A percentile compares a stretch with the other conserved stretches of the same genome.
Conservation (phyloP, 1,140 invertebrate genomes). For the Drosophila pachea region DNA sequence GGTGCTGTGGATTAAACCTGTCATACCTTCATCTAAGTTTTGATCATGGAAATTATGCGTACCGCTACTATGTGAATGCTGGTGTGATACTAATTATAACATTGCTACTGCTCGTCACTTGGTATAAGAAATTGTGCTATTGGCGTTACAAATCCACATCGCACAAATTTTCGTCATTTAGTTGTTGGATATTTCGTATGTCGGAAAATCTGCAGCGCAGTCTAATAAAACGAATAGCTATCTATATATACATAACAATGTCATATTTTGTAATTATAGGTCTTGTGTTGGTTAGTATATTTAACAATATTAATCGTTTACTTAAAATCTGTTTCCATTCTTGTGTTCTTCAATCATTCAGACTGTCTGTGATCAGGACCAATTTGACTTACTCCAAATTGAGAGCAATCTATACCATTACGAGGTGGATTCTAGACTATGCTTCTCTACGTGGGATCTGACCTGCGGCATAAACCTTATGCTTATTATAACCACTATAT, state of each 20-base stretch:
- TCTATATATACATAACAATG: conserved; percentile 73
- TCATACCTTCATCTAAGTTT: no score
- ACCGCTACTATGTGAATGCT: no score
- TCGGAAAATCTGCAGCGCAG: conserved; percentile 37
- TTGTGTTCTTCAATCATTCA: not conserved
- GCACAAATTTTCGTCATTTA: conserved; percentile 78
- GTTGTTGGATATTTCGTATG: conserved; percentile 81
- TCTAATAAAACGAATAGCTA: conserved; percentile 28
- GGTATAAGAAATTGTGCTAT: conserved; percentile 78
- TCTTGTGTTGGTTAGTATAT: conserved; percentile 81
- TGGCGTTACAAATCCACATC: conserved; percentile 81
- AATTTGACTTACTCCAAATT: conserved; percentile 28
- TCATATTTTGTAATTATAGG: conserved; percentile 82
- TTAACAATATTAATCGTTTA: not conserved
- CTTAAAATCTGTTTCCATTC: not conserved
- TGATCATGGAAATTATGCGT: no score
- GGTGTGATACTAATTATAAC: no score
- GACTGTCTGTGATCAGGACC: conserved; percentile 23
- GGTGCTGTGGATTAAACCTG: conserved; percentile 33
- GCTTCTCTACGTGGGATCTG: conserved; percentile 88
- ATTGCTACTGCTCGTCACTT: no score
- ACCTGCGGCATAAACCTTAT: conserved; percentile 87
- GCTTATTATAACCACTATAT: conserved; percentile 88
- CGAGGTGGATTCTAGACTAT: no score
- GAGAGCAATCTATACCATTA: conserved; percentile 50